These are phyloP conservation scores for Litoditis marina DNA, from an alignment of 2,888 invertebrate species.

Conservation along the genomic window DNA sequence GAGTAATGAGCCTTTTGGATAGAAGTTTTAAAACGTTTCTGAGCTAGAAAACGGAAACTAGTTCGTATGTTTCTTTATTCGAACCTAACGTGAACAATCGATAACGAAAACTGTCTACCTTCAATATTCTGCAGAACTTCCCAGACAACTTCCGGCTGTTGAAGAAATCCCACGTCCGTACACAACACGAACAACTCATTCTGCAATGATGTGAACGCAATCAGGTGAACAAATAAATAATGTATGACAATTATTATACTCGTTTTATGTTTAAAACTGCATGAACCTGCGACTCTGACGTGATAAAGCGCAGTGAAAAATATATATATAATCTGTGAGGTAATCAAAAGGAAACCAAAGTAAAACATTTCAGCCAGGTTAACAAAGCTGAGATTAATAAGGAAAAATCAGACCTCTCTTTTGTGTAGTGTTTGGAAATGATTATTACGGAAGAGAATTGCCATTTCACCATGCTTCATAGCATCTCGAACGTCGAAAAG, in stretches of 20 bases:
- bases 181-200: conserved; percentile 67
- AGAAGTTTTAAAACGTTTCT: too few relatives aligned
- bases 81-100: too few relatives aligned
- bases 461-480: conserved; percentile 65
- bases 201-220: too few relatives aligned
- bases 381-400: neutral
- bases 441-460: conserved; percentile 69
- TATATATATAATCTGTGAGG: too few relatives aligned
- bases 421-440: conserved; percentile 68
- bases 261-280: too few relatives aligned
- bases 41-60: too few relatives aligned
- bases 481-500: conserved; percentile 64
- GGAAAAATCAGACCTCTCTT: conserved; percentile 63
- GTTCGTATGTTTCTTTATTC: too few relatives aligned
- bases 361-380: neutral
- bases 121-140: conserved; percentile 57
- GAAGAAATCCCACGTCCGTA: conserved; percentile 68
- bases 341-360: neutral
- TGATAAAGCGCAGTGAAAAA: too few relatives aligned
- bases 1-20: too few relatives aligned
- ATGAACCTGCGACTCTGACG: conserved; percentile 2
- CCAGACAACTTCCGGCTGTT: conserved; percentile 67
- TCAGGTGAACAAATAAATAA: too few relatives aligned
- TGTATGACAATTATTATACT: too few relatives aligned
- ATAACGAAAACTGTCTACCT: neutral